Conservation (phyloP, 2,888 invertebrate species). For the Conchocele bisecta region DNA sequence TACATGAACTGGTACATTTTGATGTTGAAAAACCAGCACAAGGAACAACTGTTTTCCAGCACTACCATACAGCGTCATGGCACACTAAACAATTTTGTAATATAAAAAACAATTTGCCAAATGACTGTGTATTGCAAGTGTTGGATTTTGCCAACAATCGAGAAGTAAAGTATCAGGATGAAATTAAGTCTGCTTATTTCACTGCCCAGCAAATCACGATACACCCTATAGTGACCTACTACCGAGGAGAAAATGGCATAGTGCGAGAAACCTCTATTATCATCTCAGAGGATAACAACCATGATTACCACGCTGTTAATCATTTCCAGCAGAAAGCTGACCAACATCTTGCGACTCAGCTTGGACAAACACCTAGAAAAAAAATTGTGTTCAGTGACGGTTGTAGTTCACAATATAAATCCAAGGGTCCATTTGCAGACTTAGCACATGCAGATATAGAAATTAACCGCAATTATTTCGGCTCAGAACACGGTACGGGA, state of each 20-base stretch:
- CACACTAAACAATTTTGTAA: conserved; percentile 46
- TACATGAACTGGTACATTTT: conserved; percentile 32
- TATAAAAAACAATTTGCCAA: conserved; percentile 35
- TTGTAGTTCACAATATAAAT: conserved; percentile 53
- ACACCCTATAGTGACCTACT: conserved; percentile 54
- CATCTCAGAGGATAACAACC: conserved; percentile 48
- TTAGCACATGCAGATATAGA: conserved; percentile 1
- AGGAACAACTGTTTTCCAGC: conserved; percentile 36
- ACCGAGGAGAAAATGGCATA: background rate
- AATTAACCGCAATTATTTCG: conserved; percentile 41
- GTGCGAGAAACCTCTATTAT: conserved; percentile 32
- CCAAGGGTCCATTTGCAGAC: conserved; percentile 50
- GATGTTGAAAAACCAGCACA: conserved; percentile 41
- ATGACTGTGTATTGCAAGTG: conserved; percentile 27
- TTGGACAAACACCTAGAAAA: background rate
- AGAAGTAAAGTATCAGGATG: conserved; percentile 39
- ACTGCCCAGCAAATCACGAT: conserved; percentile 44
- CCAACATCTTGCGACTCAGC: background rate
- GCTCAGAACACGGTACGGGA: conserved; percentile 51
- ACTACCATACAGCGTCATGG: conserved; percentile 41
- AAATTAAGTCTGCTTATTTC: conserved; percentile 45
- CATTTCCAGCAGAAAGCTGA: conserved; percentile 26
- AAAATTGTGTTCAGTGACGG: conserved; percentile 48
- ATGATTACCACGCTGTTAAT: conserved; percentile 53
- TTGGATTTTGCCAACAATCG: conserved; percentile 86